These are phyloP conservation scores for Mallateleia sp. DNA, from an alignment of 2,888 invertebrate species.

Conservation along the genomic window DNA sequence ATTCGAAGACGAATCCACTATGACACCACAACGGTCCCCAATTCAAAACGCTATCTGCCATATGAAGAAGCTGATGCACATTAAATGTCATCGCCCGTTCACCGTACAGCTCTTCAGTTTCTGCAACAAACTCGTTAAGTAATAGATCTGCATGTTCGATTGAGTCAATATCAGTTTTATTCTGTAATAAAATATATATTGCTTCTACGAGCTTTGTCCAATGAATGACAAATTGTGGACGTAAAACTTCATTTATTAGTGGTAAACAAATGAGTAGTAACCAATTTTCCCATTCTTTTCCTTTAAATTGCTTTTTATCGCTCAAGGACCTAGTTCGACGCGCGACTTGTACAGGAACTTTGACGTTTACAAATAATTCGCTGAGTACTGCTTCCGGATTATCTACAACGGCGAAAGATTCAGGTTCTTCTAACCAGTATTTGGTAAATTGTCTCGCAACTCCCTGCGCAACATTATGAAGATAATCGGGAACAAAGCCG, in stretches of 20 bases:
- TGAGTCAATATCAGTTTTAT: slow-evolving; percentile 29
- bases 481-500: too few relatives aligned
- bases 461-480: slow-evolving; percentile 65
- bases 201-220: slow-evolving; percentile 15
- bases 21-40: slow-evolving; percentile 43
- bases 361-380: background rate
- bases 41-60: too few relatives aligned
- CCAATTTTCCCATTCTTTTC: background rate
- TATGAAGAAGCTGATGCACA: slow-evolving; percentile 57
- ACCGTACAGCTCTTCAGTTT: slow-evolving; percentile 14
- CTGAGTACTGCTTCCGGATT: background rate
- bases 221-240: background rate
- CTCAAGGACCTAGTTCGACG: slow-evolving; percentile 1
- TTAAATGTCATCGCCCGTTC: slow-evolving; percentile 38
- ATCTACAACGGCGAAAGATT: background rate
- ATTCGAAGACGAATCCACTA: slow-evolving; percentile 41
- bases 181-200: background rate
- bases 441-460: slow-evolving; percentile 52
- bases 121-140: background rate
- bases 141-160: slow-evolving; percentile 35
- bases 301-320: slow-evolving; percentile 14
- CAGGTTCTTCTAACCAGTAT: slow-evolving; percentile 16
- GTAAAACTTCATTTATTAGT: background rate
- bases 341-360: too few relatives aligned
- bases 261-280: background rate